phyloP scores from a whole-genome alignment of 2,113 vertebrate genomes.

The Okapia johnstoni region DNA sequence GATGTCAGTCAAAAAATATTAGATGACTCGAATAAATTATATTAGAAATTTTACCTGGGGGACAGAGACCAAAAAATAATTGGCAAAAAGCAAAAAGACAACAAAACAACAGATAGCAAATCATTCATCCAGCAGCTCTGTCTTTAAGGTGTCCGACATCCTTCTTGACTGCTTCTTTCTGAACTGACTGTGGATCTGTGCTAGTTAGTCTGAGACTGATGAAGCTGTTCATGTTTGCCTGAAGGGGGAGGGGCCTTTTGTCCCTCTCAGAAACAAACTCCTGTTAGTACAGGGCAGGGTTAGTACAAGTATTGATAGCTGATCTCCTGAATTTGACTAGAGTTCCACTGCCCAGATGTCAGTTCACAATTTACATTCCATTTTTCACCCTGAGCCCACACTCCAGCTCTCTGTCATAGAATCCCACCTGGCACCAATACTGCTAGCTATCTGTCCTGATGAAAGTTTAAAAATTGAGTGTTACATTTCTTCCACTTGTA shows the following conservation, averaged over 20 bases:
- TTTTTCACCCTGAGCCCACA: background rate
- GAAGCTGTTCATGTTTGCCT: background rate
- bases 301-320: background rate
- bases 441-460: background rate
- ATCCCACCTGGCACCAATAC: background rate
- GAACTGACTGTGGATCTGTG: background rate
- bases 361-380: background rate
- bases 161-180: background rate
- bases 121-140: background rate
- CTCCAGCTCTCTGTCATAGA: background rate
- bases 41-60: background rate
- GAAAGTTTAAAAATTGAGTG: background rate
- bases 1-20: constrained; percentile 12
- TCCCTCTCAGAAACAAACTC: background rate
- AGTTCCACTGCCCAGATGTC: background rate
- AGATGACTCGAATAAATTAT: constrained; percentile 34
- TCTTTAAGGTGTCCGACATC: background rate
- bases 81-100: background rate
- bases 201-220: background rate
- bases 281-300: background rate
- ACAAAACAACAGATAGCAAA: background rate
- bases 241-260: background rate
- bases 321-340: background rate
- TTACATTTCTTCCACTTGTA: background rate
- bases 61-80: background rate